Evolutionary conservation across 1,140 invertebrate species (phyloP).

Genomic region (Trypoxylus dichotomus): DNA sequence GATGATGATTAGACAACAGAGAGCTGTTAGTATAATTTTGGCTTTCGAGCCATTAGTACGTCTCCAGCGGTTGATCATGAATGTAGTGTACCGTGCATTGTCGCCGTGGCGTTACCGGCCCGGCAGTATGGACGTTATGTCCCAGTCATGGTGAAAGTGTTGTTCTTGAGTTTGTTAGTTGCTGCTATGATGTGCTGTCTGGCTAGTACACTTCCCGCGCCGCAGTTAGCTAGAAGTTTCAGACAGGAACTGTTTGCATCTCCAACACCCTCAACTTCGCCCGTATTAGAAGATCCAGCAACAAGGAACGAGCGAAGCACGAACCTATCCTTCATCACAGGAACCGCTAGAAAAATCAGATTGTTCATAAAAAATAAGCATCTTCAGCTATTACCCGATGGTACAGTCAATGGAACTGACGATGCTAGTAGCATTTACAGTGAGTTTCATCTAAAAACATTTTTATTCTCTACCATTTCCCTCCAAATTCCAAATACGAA

Average conservation of each 20-base stretch:
- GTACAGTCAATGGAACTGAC: slow-evolving; percentile 76
- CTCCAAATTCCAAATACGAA: background rate
- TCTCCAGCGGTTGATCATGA: slow-evolving; percentile 15
- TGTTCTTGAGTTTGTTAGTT: slow-evolving; percentile 51
- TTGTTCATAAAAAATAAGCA: slow-evolving; percentile 79
- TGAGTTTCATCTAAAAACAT: slow-evolving; percentile 59
- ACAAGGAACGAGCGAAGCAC: slow-evolving; percentile 66
- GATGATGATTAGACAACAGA: slow-evolving; percentile 24
- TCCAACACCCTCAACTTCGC: slow-evolving; percentile 32
- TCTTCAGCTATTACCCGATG: slow-evolving; percentile 76
- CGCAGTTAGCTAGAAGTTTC: slow-evolving; percentile 34
- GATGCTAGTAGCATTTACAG: slow-evolving; percentile 77
- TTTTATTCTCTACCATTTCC: slow-evolving; percentile 30
- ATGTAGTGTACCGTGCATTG: slow-evolving; percentile 39
- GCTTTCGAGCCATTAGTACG: slow-evolving; percentile 18
- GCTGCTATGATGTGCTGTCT: slow-evolving; percentile 51
- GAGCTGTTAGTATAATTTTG: slow-evolving; percentile 13
- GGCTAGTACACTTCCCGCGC: slow-evolving; percentile 46
- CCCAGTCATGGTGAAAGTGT: slow-evolving; percentile 54
- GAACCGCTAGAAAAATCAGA: slow-evolving; percentile 71
- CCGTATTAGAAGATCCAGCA: slow-evolving; percentile 46
- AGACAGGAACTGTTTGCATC: slow-evolving; percentile 28
- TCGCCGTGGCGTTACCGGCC: slow-evolving; percentile 38
- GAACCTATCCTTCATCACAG: slow-evolving; percentile 73
- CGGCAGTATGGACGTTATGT: slow-evolving; percentile 50